Percentiles rank a stretch among this genome's conserved stretches.
Conservation (phyloP, 2,888 invertebrate genomes). For the Sphecodes monilicornis region DNA sequence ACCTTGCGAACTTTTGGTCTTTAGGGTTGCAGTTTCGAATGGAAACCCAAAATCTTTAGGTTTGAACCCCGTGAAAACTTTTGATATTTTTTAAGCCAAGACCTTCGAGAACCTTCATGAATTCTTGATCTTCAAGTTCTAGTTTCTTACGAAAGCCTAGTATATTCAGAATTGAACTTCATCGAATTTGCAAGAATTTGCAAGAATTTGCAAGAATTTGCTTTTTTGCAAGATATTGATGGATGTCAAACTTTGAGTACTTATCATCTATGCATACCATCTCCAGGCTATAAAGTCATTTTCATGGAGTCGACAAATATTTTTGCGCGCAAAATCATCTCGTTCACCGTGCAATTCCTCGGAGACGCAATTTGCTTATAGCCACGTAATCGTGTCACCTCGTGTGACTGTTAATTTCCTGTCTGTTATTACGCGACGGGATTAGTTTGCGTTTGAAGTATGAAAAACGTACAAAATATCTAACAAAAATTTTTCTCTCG, state of each 20-base stretch:
- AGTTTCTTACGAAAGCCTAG: not conserved
- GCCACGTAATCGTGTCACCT: not conserved
- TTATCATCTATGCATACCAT: not conserved
- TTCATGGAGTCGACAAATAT: not conserved
- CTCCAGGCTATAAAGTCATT: not conserved
- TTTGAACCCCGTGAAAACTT: not conserved
- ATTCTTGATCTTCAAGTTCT: not conserved
- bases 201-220: too few relatives aligned
- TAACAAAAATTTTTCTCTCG: constrained; percentile 31
- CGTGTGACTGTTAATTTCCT: constrained; percentile 4
- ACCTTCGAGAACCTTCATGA: not conserved
- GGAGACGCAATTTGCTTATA: not conserved
- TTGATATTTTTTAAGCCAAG: not conserved
- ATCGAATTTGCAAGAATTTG: too few relatives aligned
- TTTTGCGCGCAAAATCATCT: not conserved
- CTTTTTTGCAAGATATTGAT: too few relatives aligned
- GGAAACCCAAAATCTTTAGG: too few relatives aligned
- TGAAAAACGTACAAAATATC: constrained; percentile 41
- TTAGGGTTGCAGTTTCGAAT: not conserved
- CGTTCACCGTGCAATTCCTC: not conserved
- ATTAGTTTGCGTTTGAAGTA: constrained; percentile 29
- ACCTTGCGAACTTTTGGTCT: not conserved
- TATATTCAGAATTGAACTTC: not conserved
- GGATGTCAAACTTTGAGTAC: not conserved
- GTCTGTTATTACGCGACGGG: constrained; percentile 2